Percentiles rank a stretch among this genome's conserved stretches.
phyloP scores from a whole-genome alignment of 1,140 invertebrate genomes.

The Medauroidea extradentata region DNA sequence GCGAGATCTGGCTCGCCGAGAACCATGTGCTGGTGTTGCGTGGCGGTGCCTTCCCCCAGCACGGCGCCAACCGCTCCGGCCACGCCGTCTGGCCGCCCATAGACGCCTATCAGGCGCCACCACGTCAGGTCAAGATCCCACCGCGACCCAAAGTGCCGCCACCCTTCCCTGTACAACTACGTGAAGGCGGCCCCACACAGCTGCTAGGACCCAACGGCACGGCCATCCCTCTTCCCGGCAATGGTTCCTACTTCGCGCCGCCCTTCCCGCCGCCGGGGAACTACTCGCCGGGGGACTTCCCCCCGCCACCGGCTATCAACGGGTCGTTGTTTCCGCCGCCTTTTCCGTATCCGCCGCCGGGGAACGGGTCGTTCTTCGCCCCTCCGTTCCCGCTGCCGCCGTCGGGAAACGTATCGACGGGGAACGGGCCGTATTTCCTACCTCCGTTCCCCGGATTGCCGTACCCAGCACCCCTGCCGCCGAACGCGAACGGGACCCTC shows the following conservation, averaged over 20 bases:
- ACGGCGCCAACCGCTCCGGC: slow-evolving; percentile 43
- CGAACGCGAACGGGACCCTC: neutral
- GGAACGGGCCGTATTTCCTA: slow-evolving; percentile 11
- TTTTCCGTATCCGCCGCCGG: slow-evolving; percentile 35
- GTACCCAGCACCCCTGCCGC: slow-evolving; percentile 2
- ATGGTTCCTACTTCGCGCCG: neutral
- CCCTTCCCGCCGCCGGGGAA: too few species aligned
- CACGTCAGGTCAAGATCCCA: slow-evolving; percentile 73
- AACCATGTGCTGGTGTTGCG: slow-evolving; percentile 79
- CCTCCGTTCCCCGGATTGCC: slow-evolving; percentile 34
- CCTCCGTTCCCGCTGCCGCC: slow-evolving; percentile 49
- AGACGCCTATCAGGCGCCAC: slow-evolving; percentile 74
- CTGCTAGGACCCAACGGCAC: slow-evolving; percentile 55
- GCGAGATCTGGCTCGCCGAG: slow-evolving; percentile 86
- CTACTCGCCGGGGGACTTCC: neutral
- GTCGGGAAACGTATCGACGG: slow-evolving; percentile 34
- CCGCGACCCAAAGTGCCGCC: slow-evolving; percentile 71
- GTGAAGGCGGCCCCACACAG: slow-evolving; percentile 70
- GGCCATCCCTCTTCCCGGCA: slow-evolving; percentile 22
- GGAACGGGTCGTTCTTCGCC: slow-evolving; percentile 51
- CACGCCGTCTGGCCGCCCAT: slow-evolving; percentile 65
- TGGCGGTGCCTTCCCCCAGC: slow-evolving; percentile 60
- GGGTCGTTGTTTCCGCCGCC: slow-evolving; percentile 29
- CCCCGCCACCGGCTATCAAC: slow-evolving; percentile 24
- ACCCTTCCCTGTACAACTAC: slow-evolving; percentile 82